phyloP scores from a whole-genome alignment of 2,797 vertebrate species.

The Chiloscyllium punctatum region DNA sequence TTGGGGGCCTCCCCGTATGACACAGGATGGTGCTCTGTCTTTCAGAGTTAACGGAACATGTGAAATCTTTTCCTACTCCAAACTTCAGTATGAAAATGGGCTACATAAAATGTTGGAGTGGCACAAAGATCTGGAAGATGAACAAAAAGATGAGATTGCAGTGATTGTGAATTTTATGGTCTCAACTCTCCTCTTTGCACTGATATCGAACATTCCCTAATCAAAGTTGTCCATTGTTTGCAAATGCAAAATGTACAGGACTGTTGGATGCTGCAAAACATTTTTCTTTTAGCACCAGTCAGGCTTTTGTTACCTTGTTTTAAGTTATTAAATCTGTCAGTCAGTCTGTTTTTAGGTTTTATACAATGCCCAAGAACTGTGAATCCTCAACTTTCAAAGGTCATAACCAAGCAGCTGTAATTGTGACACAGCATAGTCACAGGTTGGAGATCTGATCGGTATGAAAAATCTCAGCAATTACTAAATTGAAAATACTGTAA shows the following conservation, averaged over 20 bases:
- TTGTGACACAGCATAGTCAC: not conserved
- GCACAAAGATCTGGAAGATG: not conserved
- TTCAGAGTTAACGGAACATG: slow-evolving; percentile 34
- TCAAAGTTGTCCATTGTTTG: not conserved
- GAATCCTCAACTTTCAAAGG: not conserved
- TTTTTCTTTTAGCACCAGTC: not conserved
- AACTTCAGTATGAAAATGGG: slow-evolving; percentile 24
- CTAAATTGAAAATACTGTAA: not conserved
- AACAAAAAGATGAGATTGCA: not conserved
- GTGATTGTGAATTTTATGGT: slow-evolving; percentile 28
- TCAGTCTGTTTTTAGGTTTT: not conserved
- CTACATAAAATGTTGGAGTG: not conserved
- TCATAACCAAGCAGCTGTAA: not conserved
- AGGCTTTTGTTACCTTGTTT: slow-evolving; percentile 1
- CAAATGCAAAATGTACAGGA: not conserved
- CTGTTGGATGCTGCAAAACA: not conserved
- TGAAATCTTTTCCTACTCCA: slow-evolving; percentile 35
- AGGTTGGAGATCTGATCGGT: not conserved
- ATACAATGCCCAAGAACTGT: slow-evolving; percentile 9
- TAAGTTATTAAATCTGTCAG: slow-evolving; percentile 25
- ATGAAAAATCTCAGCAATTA: not conserved
- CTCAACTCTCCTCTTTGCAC: slow-evolving; percentile 43
- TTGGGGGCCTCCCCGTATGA: slow-evolving; percentile 86
- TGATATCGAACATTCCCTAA: slow-evolving; percentile 35
- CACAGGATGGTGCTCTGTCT: slow-evolving; percentile 31